Evolutionary conservation across 2,113 vertebrate genomes (phyloP).

Genomic region (Zootoca vivipara): DNA sequence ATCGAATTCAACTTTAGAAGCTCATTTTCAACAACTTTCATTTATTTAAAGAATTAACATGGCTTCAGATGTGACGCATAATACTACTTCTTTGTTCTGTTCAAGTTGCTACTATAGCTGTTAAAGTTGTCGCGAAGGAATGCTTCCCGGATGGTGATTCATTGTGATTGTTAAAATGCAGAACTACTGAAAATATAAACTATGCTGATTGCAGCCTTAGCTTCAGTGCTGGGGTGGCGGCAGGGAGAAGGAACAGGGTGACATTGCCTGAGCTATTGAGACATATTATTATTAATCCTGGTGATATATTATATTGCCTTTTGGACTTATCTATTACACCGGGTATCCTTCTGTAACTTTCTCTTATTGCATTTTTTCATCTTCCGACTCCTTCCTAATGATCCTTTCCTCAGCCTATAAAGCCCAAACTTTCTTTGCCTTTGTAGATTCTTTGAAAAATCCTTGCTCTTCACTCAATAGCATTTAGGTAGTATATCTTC

Average conservation of each 20-base stretch:
- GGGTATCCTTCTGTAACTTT: slow-evolving; percentile 66
- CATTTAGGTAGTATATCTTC: background rate
- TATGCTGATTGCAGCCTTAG: slow-evolving; percentile 62
- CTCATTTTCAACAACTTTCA: slow-evolving; percentile 64
- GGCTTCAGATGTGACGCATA: slow-evolving; percentile 59
- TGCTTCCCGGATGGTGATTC: slow-evolving; percentile 62
- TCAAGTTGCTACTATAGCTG: slow-evolving; percentile 55
- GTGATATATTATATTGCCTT: slow-evolving; percentile 65
- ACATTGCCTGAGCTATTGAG: slow-evolving; percentile 70
- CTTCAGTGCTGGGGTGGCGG: slow-evolving; percentile 44
- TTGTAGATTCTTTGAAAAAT: slow-evolving; percentile 72
- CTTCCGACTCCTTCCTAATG: slow-evolving; percentile 67
- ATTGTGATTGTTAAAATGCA: slow-evolving; percentile 60
- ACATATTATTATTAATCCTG: slow-evolving; percentile 68
- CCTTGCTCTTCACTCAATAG: slow-evolving; percentile 74
- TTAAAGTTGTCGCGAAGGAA: slow-evolving; percentile 67
- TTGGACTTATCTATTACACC: slow-evolving; percentile 66
- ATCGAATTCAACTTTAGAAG: slow-evolving; percentile 55
- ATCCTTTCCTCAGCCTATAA: slow-evolving; percentile 69
- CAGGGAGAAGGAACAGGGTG: slow-evolving; percentile 48
- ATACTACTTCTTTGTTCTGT: slow-evolving; percentile 44
- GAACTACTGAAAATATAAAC: slow-evolving; percentile 66
- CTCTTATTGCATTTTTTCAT: slow-evolving; percentile 64
- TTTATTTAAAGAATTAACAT: slow-evolving; percentile 68
- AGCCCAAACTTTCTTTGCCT: slow-evolving; percentile 66